Percentiles rank a stretch among this genome's conserved stretches.
Evolutionary conservation across 1,140 invertebrate genomes (phyloP).

Genomic region (Gonioctena quinquepunctata): DNA sequence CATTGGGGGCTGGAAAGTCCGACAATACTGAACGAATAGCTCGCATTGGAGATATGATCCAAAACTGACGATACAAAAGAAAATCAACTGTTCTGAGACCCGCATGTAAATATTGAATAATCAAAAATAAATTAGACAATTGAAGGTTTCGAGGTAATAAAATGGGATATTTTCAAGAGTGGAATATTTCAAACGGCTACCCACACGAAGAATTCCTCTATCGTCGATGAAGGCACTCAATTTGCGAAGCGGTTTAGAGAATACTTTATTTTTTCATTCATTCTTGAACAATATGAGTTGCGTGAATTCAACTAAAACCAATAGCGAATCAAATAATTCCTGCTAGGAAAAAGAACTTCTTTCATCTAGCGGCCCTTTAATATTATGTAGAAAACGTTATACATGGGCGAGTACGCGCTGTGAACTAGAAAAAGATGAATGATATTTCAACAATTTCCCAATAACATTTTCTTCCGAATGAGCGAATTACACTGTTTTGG

Average conservation of each 20-base stretch:
- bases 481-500: not conserved
- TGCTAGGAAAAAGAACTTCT: not conserved
- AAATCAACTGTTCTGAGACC: conserved; percentile 37
- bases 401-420: not conserved
- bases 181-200: conserved; percentile 5
- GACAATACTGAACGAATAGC: not conserved
- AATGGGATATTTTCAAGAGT: conserved; percentile 1
- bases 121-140: not conserved
- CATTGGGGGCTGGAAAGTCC: conserved; percentile 17
- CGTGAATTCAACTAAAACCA: not conserved
- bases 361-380: too few relatives aligned
- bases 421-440: not conserved
- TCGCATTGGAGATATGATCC: conserved; percentile 11
- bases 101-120: conserved; percentile 34
- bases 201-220: conserved; percentile 6
- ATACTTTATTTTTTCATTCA: not conserved
- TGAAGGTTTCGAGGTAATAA: not conserved
- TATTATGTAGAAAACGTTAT: not conserved
- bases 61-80: conserved; percentile 6
- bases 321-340: not conserved
- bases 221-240: conserved; percentile 4
- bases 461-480: not conserved
- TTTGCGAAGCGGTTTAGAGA: conserved; percentile 8
- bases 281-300: not conserved
- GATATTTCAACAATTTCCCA: not conserved